These are phyloP conservation scores for Tetramorium simillimum DNA, from an alignment of 1,140 invertebrate species.

Conservation along the genomic window DNA sequence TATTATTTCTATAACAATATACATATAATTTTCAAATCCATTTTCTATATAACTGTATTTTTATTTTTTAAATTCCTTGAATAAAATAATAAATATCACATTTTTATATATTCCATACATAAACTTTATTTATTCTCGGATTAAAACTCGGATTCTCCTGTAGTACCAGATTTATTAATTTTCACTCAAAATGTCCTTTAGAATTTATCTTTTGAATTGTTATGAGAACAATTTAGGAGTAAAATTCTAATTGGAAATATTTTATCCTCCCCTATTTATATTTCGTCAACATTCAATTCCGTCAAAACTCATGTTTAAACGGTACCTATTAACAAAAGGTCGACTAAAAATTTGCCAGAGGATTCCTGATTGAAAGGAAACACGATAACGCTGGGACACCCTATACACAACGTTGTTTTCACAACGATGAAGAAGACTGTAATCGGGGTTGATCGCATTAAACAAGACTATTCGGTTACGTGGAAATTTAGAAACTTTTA, in stretches of 20 bases:
- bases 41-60: not conserved
- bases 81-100: not conserved
- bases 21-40: not conserved
- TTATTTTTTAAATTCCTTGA: not conserved
- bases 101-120: not conserved
- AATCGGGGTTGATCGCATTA: constrained; percentile 54
- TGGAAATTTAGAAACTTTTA: constrained; percentile 52
- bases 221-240: not conserved
- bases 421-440: constrained; percentile 2
- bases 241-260: not conserved
- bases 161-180: not conserved
- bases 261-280: not conserved
- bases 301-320: not conserved
- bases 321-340: not conserved
- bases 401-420: constrained; percentile 23
- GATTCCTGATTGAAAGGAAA: constrained; percentile 26
- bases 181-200: not conserved
- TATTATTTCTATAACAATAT: not conserved
- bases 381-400: constrained; percentile 7
- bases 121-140: not conserved
- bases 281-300: not conserved
- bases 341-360: constrained; percentile 4
- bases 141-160: not conserved
- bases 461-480: constrained; percentile 54
- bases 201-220: not conserved